Percentiles rank a stretch among this genome's conserved stretches.
Conservation (phyloP, 2,113 vertebrate genomes). For the Eptesicus fuscus region DNA sequence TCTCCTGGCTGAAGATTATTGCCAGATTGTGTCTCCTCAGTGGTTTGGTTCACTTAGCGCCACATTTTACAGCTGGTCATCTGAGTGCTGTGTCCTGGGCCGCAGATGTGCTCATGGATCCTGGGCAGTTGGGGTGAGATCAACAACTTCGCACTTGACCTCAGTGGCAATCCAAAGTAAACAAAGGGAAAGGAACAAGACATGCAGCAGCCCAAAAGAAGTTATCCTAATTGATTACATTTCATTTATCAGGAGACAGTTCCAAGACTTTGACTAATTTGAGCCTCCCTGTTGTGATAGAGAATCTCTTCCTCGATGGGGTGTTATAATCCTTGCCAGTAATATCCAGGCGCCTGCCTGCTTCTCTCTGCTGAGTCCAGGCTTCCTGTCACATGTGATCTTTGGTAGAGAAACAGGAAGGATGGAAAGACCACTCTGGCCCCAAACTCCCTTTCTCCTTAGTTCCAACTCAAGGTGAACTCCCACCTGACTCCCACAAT, state of each 20-base stretch:
- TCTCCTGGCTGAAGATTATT: not conserved
- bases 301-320: constrained; percentile 22
- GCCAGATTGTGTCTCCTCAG: constrained; percentile 16
- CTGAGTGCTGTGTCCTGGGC: constrained; percentile 1
- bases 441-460: not conserved
- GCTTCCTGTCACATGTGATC: not conserved
- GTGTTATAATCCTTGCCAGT: not conserved
- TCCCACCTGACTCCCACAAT: not conserved
- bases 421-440: not conserved
- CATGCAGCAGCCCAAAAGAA: constrained; percentile 12
- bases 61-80: not conserved
- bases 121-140: constrained; percentile 26
- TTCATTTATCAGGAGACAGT: constrained; percentile 26
- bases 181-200: constrained; percentile 45
- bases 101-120: not conserved
- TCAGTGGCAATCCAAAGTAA: constrained; percentile 56
- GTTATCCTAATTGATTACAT: constrained; percentile 23
- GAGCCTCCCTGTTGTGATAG: constrained; percentile 50
- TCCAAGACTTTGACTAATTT: constrained; percentile 62
- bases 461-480: not conserved
- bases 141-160: constrained; percentile 59
- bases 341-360: not conserved
- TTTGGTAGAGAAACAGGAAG: constrained; percentile 19
- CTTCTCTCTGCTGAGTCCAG: not conserved
- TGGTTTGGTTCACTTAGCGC: constrained; percentile 2